Evolutionary conservation across 2,797 vertebrate genomes (phyloP).

Genomic region (Hippocampus kuda): DNA sequence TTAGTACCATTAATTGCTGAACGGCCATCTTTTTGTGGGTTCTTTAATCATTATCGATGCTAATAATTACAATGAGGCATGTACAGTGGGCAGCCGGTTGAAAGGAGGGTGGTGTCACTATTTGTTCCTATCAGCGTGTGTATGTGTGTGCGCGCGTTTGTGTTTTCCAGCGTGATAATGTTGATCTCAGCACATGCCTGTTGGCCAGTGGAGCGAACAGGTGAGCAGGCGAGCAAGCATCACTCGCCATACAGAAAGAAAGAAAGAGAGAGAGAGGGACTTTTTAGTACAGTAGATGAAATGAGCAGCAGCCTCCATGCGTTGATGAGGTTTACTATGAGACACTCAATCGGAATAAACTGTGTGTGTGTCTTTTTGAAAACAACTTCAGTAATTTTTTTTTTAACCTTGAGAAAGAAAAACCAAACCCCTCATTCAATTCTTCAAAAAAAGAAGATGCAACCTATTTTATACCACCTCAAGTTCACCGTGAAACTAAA

Average conservation of each 20-base stretch:
- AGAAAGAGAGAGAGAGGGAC: slow-evolving; percentile 29
- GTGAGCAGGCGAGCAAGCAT: slow-evolving; percentile 49
- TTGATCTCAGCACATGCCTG: slow-evolving; percentile 74
- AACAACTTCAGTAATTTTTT: not conserved
- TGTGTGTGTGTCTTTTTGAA: slow-evolving; percentile 11
- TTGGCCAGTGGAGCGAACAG: slow-evolving; percentile 64
- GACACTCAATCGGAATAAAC: slow-evolving; percentile 8
- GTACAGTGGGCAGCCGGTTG: slow-evolving; percentile 1
- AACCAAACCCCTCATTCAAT: too few relatives aligned
- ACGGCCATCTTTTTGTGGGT: not conserved
- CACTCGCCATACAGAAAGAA: not conserved
- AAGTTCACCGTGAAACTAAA: too few relatives aligned
- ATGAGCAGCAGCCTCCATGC: slow-evolving; percentile 13
- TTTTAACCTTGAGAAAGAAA: too few relatives aligned
- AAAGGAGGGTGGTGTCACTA: slow-evolving; percentile 19
- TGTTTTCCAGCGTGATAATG: slow-evolving; percentile 70
- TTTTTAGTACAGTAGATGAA: slow-evolving; percentile 36
- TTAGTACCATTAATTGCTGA: not conserved
- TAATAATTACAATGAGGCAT: slow-evolving; percentile 5
- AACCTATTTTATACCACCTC: too few relatives aligned
- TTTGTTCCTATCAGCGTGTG: slow-evolving; percentile 4
- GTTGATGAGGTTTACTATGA: not conserved
- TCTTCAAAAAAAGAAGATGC: too few relatives aligned
- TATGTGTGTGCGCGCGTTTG: not conserved
- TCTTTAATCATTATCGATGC: not conserved